Base-by-base conservation (phyloP, 1,140 invertebrate species). In the Drosophila aff. region DNA sequence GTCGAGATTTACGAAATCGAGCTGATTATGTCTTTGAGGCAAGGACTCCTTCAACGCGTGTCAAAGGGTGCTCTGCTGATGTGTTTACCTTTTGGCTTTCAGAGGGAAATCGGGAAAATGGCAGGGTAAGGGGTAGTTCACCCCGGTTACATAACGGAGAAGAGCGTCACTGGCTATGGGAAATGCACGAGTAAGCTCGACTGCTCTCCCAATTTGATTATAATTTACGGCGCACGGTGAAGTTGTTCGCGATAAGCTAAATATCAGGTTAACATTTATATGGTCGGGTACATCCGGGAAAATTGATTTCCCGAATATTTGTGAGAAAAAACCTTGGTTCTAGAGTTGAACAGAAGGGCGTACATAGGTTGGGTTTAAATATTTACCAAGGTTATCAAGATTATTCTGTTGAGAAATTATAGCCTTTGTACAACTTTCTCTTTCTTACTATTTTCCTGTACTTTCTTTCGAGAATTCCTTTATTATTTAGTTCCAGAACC, bases 1-100 rank as follows among this genome's bases (percentile, higher is more conserved):
- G 86, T 90, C 85, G 86, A 90, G 85, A 90, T 91, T 91, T 91
- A 90, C 86, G 85, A 85, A 90, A 90, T 85, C 86, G 85, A 90
- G 86, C 82, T 90, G 82, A 89, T 89, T 90, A 90, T 79, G 85
- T 83, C 81, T 69, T 79, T 75, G 73, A 73, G 59, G 53, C 66
- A 55, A 46, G 41, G 55, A n/a, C 53, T 60, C 28, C 62, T 31
- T 28, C 46, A 23, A 46, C 81, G 82, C 68, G 79, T 74, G 85
- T 84, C 71, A 90, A 89, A 84, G 85, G 85, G 85, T 89, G 79
- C 40, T 40, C 62, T 59, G 66, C 53, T 47, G 36, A 59, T 76
- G 83, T 89, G 85, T 89, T 90, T 89, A 89, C 85, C 85, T 84
- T 82, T 89, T 82, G 85, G 81, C 61, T 89, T 81, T 81, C 57